Evolutionary conservation across 2,113 vertebrate genomes (phyloP), one percentile per base, ranked within the genome.

Genomic region (Nicator chloris): DNA sequence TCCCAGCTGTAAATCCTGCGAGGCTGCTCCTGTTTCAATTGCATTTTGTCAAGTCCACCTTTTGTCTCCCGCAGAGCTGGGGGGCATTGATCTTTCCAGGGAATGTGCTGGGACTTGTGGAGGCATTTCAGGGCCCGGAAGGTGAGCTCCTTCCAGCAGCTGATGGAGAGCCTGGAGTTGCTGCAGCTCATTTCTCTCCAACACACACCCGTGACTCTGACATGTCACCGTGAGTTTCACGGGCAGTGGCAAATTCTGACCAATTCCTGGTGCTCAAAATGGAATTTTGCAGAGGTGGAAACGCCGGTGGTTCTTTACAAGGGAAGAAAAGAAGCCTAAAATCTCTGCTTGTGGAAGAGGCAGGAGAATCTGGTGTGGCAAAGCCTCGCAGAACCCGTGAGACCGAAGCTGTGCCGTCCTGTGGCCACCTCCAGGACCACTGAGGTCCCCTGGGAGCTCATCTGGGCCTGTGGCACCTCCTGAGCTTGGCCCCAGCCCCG

Each of bases 181-280:
- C 68, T 54, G 81, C 30, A 1, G 12, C 9, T 68, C 21, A 0
- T 42, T 60, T 49, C 26, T 65, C 50, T 69, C 65, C 56, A 26
- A 0, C 28, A 15, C 15, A 10, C 1, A 2, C 12, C 42, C 37
- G 4, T 3, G 37, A 11, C 7, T 5, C 16, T 7, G 17, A 23
- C 11, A 5, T 0, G 0, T 23, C 37, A 23, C 60, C 33, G 0
- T 8, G 51, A 7, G 17, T 66, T 40, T 12, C 9, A 19, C 16
- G 44, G 59, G 20, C 23, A 28, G 28, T 26, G 39, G 19, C 54
- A 80, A 81, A 39, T 64, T 42, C 2, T 17, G 65, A 57, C 47
- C 13, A 1, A 8, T 19, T 84, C 37, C n/a, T 8, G 17, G 7
- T 18, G 22, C 15, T 71, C 40, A 31, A 79, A 85, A 27, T 3